Conservation (phyloP, 2,113 vertebrate genomes). For the Cromileptes altivelis region DNA sequence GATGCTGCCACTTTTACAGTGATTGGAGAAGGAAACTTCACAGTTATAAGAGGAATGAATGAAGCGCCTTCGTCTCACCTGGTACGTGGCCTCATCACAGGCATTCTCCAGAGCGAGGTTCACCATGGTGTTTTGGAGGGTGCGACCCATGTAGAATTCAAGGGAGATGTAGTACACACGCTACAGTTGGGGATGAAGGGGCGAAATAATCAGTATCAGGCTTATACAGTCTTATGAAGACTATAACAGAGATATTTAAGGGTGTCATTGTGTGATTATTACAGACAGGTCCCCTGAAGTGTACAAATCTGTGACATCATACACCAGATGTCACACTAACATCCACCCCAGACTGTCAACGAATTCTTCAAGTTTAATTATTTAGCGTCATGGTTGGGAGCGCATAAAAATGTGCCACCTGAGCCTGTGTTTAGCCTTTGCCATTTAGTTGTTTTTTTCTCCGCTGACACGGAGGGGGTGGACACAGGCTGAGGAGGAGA, state of each 20-base stretch:
- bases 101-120: constrained; percentile 86
- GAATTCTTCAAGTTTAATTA: constrained; percentile 44
- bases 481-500: constrained; percentile 40
- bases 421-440: constrained; percentile 77
- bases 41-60: background rate
- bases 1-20: background rate
- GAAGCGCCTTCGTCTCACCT: constrained; percentile 69
- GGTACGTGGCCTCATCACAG: constrained; percentile 86
- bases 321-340: constrained; percentile 41
- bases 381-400: constrained; percentile 37
- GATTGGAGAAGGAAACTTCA: background rate
- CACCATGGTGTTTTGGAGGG: constrained; percentile 88
- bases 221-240: background rate
- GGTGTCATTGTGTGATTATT: background rate
- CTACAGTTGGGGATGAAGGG: constrained; percentile 49
- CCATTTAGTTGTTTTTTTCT: constrained; percentile 70
- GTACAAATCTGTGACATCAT: constrained; percentile 5
- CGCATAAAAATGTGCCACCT: constrained; percentile 64
- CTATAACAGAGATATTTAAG: background rate
- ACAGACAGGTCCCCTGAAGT: background rate
- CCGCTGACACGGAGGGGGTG: constrained; percentile 25
- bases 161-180: constrained; percentile 87
- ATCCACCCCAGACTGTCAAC: constrained; percentile 3
- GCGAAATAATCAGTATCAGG: background rate
- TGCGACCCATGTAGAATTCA: constrained; percentile 87